Conservation (phyloP, 2,113 vertebrate species). For the Xerus inauris region DNA sequence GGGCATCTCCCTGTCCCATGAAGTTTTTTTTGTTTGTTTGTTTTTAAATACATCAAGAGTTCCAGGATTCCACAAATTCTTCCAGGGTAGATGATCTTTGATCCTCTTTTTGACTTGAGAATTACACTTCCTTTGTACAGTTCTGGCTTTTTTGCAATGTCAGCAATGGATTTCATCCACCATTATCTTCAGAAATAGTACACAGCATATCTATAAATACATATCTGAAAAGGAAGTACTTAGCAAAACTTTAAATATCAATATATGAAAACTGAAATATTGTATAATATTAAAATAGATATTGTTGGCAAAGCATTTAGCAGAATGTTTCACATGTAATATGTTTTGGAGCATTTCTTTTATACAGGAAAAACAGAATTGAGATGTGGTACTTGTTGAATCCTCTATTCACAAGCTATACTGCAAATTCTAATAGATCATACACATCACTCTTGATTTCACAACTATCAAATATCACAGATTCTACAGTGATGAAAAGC, state of each 20-base stretch:
- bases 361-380: neutral
- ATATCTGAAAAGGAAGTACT: neutral
- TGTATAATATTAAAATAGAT: neutral
- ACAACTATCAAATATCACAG: neutral
- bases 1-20: rapidly evolving
- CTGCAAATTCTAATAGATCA: neutral
- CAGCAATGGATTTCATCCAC: neutral
- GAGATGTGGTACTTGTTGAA: neutral
- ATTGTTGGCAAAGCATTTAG: conserved; percentile 12
- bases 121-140: neutral
- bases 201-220: neutral
- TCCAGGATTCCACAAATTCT: neutral
- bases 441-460: neutral
- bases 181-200: neutral
- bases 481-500: neutral
- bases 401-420: neutral
- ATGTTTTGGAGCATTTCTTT: neutral
- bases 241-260: neutral
- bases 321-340: neutral
- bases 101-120: neutral
- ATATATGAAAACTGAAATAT: neutral
- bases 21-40: neutral
- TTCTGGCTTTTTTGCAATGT: neutral
- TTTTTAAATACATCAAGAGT: neutral
- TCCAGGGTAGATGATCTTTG: neutral